phyloP scores from a whole-genome alignment of 2,113 vertebrate genomes.

The Phycodurus eques region DNA sequence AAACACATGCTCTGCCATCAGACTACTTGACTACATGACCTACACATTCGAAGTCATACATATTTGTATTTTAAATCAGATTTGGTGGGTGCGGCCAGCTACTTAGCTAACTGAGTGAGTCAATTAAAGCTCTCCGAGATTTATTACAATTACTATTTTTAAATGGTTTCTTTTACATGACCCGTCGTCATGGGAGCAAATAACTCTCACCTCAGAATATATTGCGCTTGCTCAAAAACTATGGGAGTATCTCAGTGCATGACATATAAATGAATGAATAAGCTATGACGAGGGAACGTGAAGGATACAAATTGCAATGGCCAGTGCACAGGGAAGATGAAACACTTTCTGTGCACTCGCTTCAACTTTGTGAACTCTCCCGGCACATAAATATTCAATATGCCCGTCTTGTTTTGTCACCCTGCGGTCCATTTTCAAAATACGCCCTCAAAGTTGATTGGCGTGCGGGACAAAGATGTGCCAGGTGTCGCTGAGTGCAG shows the following conservation, averaged over 20 bases:
- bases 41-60: not conserved
- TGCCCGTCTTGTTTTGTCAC: slow-evolving; percentile 37
- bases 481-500: slow-evolving; percentile 27
- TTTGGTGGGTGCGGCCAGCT: not conserved
- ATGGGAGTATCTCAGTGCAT: slow-evolving; percentile 25
- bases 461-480: slow-evolving; percentile 47
- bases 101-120: slow-evolving; percentile 14
- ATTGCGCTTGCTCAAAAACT: slow-evolving; percentile 18
- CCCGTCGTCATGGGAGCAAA: not conserved
- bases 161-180: slow-evolving; percentile 14
- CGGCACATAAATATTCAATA: not conserved
- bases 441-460: slow-evolving; percentile 36
- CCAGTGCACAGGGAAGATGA: not conserved
- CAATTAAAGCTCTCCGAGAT: slow-evolving; percentile 14
- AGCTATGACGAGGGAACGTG: slow-evolving; percentile 16
- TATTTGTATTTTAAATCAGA: not conserved
- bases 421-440: slow-evolving; percentile 33
- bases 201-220: not conserved
- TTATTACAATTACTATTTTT: slow-evolving; percentile 6
- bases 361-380: slow-evolving; percentile 28
- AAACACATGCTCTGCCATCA: not conserved
- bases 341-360: slow-evolving; percentile 36
- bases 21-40: not conserved
- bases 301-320: slow-evolving; percentile 15
- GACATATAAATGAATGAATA: slow-evolving; percentile 45